Evolutionary conservation across 1,140 invertebrate genomes (phyloP).

Genomic region (Sitobion miscanthi): DNA sequence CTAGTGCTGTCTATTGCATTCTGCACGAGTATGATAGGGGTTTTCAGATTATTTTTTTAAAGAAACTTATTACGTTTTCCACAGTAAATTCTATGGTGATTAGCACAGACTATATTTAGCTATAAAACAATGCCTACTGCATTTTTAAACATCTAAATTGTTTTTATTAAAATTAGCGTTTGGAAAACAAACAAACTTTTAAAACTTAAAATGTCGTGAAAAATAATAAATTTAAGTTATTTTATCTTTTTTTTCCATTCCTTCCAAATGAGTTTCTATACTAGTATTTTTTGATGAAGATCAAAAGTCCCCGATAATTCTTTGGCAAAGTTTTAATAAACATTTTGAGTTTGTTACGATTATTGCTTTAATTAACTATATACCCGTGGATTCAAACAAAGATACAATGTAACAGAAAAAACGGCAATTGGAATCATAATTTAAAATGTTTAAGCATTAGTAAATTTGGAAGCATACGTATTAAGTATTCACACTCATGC

Average conservation of each 20-base stretch:
- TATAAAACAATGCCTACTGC: not conserved
- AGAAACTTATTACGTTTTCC: not conserved
- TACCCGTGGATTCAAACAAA: not conserved
- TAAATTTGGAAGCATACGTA: not conserved
- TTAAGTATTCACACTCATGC: too few relatives aligned
- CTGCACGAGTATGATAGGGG: not conserved
- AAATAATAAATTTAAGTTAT: not conserved
- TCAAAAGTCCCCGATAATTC: not conserved
- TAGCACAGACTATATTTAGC: not conserved
- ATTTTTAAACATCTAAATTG: not conserved
- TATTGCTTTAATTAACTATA: not conserved
- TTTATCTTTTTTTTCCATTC: not conserved
- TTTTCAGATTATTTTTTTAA: too few relatives aligned
- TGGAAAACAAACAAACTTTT: slow-evolving; percentile 17
- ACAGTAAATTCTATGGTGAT: not conserved
- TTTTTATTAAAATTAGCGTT: not conserved
- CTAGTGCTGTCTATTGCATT: not conserved
- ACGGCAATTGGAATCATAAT: not conserved
- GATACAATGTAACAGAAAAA: not conserved
- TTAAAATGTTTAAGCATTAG: not conserved
- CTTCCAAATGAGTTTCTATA: not conserved
- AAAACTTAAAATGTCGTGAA: not conserved
- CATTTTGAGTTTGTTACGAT: not conserved
- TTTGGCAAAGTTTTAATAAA: slow-evolving; percentile 6
- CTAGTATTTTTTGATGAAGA: not conserved